Evolutionary conservation across 2,888 invertebrate species (phyloP), one percentile per base, ranked within the genome.

Genomic region (Melanophora roralis): DNA sequence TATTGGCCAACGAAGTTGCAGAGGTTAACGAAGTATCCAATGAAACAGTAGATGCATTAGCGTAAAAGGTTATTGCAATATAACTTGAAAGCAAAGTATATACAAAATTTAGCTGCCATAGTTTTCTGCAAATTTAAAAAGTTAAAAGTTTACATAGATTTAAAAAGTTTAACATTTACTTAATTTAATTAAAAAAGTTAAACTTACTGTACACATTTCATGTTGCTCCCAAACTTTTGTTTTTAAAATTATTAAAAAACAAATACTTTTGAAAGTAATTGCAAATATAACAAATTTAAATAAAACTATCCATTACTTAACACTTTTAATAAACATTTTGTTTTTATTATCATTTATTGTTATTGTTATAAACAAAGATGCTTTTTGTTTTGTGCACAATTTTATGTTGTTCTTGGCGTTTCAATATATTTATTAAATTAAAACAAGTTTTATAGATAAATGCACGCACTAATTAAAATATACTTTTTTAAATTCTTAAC

Each of bases 281-380:
- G n/a, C 19, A 32, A 19, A 32, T 32, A 32, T 16, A 34, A 40
- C 0, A 38, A 19, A 12, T 21, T 14, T 27, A 51, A 51, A 32
- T 7, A 27, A 11, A 27, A 51, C 27, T 27, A 32, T 14, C 11
- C 19, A 12, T 9, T 45, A 47, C 19, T 21, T 47, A 47, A 11
- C 11, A 21, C 47, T 21, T 47, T 47, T 47, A 21, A 27, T 27
- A 27, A 5, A 3, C 27, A 27, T 27, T 27, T 3, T 5, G 55
- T 43, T 60, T 51, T 60, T 60, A 49, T 71, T 16, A 16, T 53
- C 69, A 43, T 47, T 16, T 27, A 53, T 76, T 53, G 57, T 47
- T 57, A 55, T 47, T 51, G 49, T 9, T 16, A 38, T 32, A 49
- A 23, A 14, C 38, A 11, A 8, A 36, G n/a, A 36, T 43, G 9